These are phyloP conservation scores for Epicampocera succincta DNA, from an alignment of 2,888 invertebrate species.

Conservation along the genomic window DNA sequence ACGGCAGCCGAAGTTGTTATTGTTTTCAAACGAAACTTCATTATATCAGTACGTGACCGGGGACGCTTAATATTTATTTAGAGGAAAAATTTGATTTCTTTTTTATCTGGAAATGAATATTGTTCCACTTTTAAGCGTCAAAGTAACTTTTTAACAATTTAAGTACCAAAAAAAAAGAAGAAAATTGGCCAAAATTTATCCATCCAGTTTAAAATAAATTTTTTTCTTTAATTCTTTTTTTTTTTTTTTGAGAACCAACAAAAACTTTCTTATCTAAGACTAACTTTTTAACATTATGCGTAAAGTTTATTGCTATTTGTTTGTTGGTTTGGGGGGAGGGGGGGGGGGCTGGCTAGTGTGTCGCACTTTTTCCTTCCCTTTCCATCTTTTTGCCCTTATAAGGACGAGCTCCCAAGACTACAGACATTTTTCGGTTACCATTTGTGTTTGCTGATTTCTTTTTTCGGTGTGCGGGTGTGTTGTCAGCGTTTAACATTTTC, in stretches of 20 bases:
- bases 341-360: slow-evolving; percentile 11
- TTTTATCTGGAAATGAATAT: neutral
- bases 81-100: neutral
- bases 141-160: slow-evolving; percentile 56
- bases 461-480: neutral
- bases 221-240: neutral
- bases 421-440: slow-evolving; percentile 13
- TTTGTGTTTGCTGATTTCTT: slow-evolving; percentile 8
- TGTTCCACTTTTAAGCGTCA: slow-evolving; percentile 36
- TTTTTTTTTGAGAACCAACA: slow-evolving; percentile 9
- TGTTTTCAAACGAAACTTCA: too few relatives aligned
- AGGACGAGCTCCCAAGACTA: slow-evolving; percentile 35
- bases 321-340: too few relatives aligned
- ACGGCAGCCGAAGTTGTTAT: too few relatives aligned
- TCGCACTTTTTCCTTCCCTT: slow-evolving; percentile 6
- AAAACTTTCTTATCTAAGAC: slow-evolving; percentile 52
- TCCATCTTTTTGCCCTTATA: slow-evolving; percentile 36
- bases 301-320: slow-evolving; percentile 59
- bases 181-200: slow-evolving; percentile 36
- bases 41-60: too few relatives aligned
- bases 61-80: too few relatives aligned
- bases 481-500: neutral
- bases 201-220: slow-evolving; percentile 15
- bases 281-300: slow-evolving; percentile 68
- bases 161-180: neutral